A percentile compares a stretch with the other conserved stretches of the same genome.
Evolutionary conservation across 2,797 vertebrate genomes (phyloP).

Genomic region (Fistularia commersonii): DNA sequence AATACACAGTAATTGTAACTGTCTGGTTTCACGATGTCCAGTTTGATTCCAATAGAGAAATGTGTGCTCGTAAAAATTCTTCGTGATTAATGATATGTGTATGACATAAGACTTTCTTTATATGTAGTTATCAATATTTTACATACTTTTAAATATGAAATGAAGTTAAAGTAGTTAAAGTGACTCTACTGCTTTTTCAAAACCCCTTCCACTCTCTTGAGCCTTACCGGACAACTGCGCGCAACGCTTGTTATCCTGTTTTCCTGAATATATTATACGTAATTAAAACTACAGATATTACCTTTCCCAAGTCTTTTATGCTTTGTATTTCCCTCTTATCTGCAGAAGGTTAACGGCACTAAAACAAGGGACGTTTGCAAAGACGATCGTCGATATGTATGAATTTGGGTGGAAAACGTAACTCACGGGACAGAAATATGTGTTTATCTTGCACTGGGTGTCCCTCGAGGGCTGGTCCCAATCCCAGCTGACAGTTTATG

Average conservation of each 20-base stretch:
- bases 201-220: neutral
- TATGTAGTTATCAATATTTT: neutral
- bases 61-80: too few relatives aligned
- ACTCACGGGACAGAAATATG: slow-evolving; percentile 9
- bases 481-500: too few relatives aligned
- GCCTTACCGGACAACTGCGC: slow-evolving; percentile 26
- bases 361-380: slow-evolving; percentile 14
- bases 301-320: slow-evolving; percentile 3
- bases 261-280: slow-evolving; percentile 45
- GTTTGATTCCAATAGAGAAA: too few relatives aligned
- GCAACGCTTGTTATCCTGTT: slow-evolving; percentile 27
- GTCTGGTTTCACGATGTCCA: too few relatives aligned
- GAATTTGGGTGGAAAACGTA: neutral
- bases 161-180: neutral
- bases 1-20: too few relatives aligned
- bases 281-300: slow-evolving; percentile 21
- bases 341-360: too few relatives aligned
- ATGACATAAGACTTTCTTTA: too few relatives aligned
- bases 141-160: slow-evolving; percentile 2
- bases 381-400: slow-evolving; percentile 2
- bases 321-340: neutral
- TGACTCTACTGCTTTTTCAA: too few relatives aligned
- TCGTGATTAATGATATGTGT: too few relatives aligned
- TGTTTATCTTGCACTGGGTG: too few relatives aligned
- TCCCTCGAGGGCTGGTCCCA: too few relatives aligned